Conservation (phyloP, 2,888 invertebrate species). For the Drosophila fungiperda region DNA sequence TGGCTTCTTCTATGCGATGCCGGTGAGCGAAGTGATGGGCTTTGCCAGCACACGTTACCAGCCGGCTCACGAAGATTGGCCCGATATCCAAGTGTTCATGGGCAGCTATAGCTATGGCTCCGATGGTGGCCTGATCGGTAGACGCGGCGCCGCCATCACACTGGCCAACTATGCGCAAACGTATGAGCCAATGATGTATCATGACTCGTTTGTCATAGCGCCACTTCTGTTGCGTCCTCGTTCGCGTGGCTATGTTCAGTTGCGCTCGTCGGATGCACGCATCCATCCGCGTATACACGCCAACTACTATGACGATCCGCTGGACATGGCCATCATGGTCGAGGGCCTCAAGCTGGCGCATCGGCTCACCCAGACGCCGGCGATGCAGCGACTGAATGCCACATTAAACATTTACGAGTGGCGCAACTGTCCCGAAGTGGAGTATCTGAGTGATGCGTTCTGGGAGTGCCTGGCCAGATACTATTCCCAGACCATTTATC, state of each 20-base stretch:
- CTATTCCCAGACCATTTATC: conserved; percentile 92
- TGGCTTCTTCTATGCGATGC: conserved; percentile 91
- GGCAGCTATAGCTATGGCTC: conserved; percentile 91
- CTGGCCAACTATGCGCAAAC: conserved; percentile 89
- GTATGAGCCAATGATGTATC: conserved; percentile 89
- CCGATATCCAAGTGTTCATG: conserved; percentile 92
- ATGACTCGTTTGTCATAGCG: conserved; percentile 89
- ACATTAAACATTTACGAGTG: conserved; percentile 88
- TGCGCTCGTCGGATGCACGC: conserved; percentile 89
- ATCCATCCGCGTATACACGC: conserved; percentile 94
- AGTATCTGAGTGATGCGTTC: conserved; percentile 90
- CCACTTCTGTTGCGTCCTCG: conserved; percentile 90
- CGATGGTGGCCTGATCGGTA: conserved; percentile 91
- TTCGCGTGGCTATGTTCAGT: conserved; percentile 89
- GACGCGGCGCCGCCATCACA: conserved; percentile 88
- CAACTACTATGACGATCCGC: conserved; percentile 91
- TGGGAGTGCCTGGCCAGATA: conserved; percentile 91
- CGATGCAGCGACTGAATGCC: conserved; percentile 87
- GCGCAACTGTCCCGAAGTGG: conserved; percentile 88
- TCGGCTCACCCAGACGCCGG: conserved; percentile 87
- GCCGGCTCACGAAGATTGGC: conserved; percentile 89
- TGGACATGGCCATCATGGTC: conserved; percentile 91
- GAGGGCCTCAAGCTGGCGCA: conserved; percentile 91
- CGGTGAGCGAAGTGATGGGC: conserved; percentile 92
- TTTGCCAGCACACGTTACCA: conserved; percentile 91